Evolutionary conservation across 2,888 invertebrate genomes (phyloP).

Genomic region (Drosophila anceps): DNA sequence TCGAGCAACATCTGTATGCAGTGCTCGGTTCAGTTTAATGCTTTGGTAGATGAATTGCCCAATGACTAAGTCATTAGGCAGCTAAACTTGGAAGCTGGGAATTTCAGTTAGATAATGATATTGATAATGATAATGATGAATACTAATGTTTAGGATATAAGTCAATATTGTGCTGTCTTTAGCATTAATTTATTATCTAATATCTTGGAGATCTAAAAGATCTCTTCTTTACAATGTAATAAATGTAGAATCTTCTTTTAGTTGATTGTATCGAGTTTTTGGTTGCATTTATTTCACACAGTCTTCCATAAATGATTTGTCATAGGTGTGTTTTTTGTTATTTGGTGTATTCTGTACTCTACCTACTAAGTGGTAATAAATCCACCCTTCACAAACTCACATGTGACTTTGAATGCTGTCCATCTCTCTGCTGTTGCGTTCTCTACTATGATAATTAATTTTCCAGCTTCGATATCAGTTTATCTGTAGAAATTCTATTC

Average conservation of each 20-base stretch:
- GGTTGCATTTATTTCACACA: conserved; percentile 33
- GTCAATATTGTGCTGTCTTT: no score
- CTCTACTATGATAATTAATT: conserved; percentile 72
- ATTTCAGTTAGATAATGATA: background rate
- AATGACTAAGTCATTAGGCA: conserved; percentile 1
- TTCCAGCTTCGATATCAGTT: conserved; percentile 74
- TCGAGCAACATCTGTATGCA: background rate
- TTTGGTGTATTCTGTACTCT: conserved; percentile 30
- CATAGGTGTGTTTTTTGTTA: conserved; percentile 13
- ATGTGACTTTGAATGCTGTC: conserved; percentile 37
- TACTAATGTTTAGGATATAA: background rate
- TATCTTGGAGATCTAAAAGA: no score
- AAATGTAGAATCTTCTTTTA: no score
- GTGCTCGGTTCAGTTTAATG: background rate
- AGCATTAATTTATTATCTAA: background rate
- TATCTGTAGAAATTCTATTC: conserved; percentile 64
- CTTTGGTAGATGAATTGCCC: background rate
- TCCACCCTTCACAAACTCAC: conserved; percentile 30
- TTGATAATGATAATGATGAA: background rate
- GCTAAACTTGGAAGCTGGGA: background rate
- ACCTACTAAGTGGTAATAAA: conserved; percentile 36
- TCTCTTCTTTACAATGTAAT: background rate
- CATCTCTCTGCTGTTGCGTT: conserved; percentile 11
- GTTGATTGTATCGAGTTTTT: background rate
- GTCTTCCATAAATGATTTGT: conserved; percentile 6